Evolutionary conservation across 2,888 invertebrate species (phyloP), one percentile per base, ranked within the genome.

Genomic region (Meiosimyza decipiens): DNA sequence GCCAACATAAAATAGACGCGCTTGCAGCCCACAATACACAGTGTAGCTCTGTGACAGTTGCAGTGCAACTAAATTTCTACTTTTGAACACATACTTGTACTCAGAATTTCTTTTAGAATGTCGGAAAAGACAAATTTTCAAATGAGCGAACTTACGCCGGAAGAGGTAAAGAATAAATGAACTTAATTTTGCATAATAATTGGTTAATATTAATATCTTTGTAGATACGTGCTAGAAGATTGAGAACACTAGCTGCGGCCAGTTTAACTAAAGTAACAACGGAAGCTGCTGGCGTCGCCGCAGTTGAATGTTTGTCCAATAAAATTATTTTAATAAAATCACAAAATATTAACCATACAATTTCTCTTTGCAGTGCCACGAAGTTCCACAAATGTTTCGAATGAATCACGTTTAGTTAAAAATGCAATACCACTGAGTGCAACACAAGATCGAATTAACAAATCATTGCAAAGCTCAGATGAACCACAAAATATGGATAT

Each of bases 111-210:
- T 57, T 57, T 6, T 7, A 50, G 64, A 69, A 79, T 79, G 78
- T 79, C 78, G 72, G 76, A 77, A 69, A 76, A 79, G 71, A 75
- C 57, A 72, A 75, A 75, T 77, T 74, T 72, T 22, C 74, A 50
- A 74, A 74, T 79, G 71, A 77, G 74, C 71, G 95, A 95, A 90
- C 89, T 95, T 81, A 94, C 92, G 85, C 94, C 94, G 87, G 95
- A 95, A 88, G 95, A 95, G 93, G 95, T 94, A 89, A 91, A 92
- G 89, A 77, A 67, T 50, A 54, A 28, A 50, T n/a, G 57, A 51
- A 16, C 11, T 15, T 16, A 9, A 71, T 40, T 22, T 55, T 50
- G 55, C 18, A 6, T 11, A 40, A 60, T 63, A 72, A 54, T 13
- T 47, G 6, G 68, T 54, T 55, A 22, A 18, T 18, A 60, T 40